Conservation (phyloP, 2,113 vertebrate genomes). For the Promerops cafer region DNA sequence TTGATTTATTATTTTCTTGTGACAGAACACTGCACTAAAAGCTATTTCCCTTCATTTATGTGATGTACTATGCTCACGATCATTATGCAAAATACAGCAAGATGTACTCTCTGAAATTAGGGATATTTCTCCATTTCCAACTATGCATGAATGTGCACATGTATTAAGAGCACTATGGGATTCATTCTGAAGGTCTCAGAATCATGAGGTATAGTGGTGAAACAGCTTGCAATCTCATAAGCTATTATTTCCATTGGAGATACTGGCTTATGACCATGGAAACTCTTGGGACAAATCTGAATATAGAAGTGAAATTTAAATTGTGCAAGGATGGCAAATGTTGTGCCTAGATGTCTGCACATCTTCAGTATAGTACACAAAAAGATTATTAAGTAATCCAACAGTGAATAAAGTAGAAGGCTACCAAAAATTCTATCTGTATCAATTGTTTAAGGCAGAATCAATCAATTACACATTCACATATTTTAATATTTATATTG, state of each 20-base stretch:
- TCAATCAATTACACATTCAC: background rate
- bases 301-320: background rate
- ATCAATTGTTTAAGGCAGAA: background rate
- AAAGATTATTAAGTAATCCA: background rate
- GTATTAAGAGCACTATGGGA: background rate
- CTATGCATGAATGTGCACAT: background rate
- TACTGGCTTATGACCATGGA: background rate
- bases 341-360: background rate
- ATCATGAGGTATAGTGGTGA: background rate
- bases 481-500: slow-evolving; percentile 6
- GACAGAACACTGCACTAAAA: slow-evolving; percentile 51
- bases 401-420: background rate
- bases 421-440: background rate
- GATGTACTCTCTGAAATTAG: slow-evolving; percentile 30
- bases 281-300: background rate
- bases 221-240: background rate
- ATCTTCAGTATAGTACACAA: background rate
- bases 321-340: background rate
- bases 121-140: slow-evolving; percentile 35
- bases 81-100: slow-evolving; percentile 53
- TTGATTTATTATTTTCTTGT: slow-evolving; percentile 62
- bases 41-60: slow-evolving; percentile 53
- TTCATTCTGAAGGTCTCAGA: background rate
- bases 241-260: background rate
- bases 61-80: background rate